Base-by-base conservation (phyloP, 2,888 invertebrate species). In the Caenorhabditis sp. region DNA sequence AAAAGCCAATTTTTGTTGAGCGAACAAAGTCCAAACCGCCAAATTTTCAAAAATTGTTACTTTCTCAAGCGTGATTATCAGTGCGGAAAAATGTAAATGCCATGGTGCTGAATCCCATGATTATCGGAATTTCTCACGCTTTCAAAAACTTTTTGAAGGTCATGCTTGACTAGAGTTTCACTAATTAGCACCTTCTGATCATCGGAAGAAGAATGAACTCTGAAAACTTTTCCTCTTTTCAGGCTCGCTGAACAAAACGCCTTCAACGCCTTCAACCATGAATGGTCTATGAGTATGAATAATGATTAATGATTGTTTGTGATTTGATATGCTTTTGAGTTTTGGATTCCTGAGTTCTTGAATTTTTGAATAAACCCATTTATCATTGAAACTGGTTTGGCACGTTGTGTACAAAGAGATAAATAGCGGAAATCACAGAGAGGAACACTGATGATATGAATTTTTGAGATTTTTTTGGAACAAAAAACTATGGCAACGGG, bases 221-320 rank as follows among this genome's bases (percentile, higher is more conserved):
- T n/a, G n/a, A n/a, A 9, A 47, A 47, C 47, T 47, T 5, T 9
- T 5, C n/a, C 6, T 47, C 4, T 13, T 65, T 65, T 65, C 65
- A 65, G 65, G 40, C 24, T 65, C 65, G 15, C 20, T 65, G 18
- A 50, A 26, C 53, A 47, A 53, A 24, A 20, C 53, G 40, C 9
- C 37, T 37, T 24, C 64, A n/a, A 20, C 53, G 26, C 3, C 37
- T 37, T 37, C 64, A 32, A 51, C 15, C 35, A 22, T 32, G 51
- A 32, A 20, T 28, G 15, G 20, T 9, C 20, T 28, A 32, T 62
- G 32, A 40, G 3, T 9, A 47, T 47, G 47, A 47, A 47, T 47
- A 18, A 47, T 40, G 51, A n/a, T n/a, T n/a, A n/a, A n/a, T n/a
- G n/a, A n/a, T n/a, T n/a, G n/a, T n/a, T 35, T 20, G 37, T 32